Evolutionary conservation across 2,888 invertebrate species (phyloP).

Genomic region (Drosophila percnosoma): DNA sequence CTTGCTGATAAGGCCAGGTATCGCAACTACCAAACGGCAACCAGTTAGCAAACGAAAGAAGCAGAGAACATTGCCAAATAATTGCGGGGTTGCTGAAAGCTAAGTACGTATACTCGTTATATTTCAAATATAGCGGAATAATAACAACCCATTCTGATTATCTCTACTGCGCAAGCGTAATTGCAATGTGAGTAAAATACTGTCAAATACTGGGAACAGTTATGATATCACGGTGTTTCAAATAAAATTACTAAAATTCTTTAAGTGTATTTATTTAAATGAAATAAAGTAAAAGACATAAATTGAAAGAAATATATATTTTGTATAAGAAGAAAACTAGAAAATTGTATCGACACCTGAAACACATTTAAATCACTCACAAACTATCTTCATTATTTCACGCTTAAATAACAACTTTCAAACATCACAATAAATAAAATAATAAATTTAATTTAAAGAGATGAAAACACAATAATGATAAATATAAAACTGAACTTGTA

Average conservation of each 20-base stretch:
- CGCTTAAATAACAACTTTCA: too few species aligned
- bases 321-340: neutral
- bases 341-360: neutral
- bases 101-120: neutral
- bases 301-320: neutral
- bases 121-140: neutral
- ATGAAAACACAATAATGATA: neutral
- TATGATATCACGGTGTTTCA: neutral
- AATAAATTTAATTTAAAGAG: neutral
- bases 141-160: neutral
- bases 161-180: constrained; percentile 59
- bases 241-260: neutral
- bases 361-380: neutral
- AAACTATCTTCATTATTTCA: neutral
- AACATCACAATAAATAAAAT: too few species aligned
- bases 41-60: neutral
- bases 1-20: constrained; percentile 25
- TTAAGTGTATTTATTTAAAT: neutral
- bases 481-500: neutral
- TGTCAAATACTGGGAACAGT: constrained; percentile 46
- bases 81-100: neutral
- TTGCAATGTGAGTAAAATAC: constrained; percentile 20
- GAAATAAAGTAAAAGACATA: neutral
- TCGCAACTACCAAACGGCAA: constrained; percentile 1
- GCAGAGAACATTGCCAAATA: neutral